Conservation (phyloP, 2,113 vertebrate genomes). For the Chitala chitala region DNA sequence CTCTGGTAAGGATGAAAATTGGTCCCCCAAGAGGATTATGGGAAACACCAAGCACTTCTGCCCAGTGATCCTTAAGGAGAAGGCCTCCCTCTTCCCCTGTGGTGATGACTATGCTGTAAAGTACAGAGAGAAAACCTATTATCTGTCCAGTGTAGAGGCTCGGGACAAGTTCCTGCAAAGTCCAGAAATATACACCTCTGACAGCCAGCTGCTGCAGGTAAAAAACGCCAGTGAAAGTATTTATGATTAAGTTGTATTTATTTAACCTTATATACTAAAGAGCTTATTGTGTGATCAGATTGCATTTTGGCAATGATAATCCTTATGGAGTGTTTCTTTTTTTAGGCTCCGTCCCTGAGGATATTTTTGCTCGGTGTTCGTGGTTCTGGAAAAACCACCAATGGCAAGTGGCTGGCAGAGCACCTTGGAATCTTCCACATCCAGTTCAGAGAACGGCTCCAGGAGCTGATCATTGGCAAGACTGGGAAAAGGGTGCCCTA, state of each 20-base stretch:
- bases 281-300: neutral
- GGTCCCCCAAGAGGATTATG: conserved; percentile 54
- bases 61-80: conserved; percentile 79
- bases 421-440: conserved; percentile 84
- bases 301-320: neutral
- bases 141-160: conserved; percentile 70
- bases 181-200: conserved; percentile 70
- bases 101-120: conserved; percentile 65
- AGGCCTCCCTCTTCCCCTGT: conserved; percentile 71
- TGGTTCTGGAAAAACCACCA: conserved; percentile 78
- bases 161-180: conserved; percentile 73
- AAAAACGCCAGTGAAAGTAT: conserved; percentile 4
- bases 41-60: conserved; percentile 86
- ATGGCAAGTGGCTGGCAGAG: conserved; percentile 70
- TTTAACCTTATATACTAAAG: too few relatives aligned
- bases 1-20: conserved; percentile 62
- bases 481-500: conserved; percentile 61
- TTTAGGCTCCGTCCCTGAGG: conserved; percentile 78
- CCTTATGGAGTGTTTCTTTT: neutral
- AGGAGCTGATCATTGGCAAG: conserved; percentile 77
- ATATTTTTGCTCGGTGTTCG: conserved; percentile 72
- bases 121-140: conserved; percentile 80
- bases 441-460: conserved; percentile 82
- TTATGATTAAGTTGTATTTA: too few relatives aligned
- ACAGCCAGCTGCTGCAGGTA: conserved; percentile 73